Percentiles rank a stretch among this genome's conserved stretches.
Evolutionary conservation across 1,140 invertebrate genomes (phyloP).

Genomic region (Ostrea denselamellosa): DNA sequence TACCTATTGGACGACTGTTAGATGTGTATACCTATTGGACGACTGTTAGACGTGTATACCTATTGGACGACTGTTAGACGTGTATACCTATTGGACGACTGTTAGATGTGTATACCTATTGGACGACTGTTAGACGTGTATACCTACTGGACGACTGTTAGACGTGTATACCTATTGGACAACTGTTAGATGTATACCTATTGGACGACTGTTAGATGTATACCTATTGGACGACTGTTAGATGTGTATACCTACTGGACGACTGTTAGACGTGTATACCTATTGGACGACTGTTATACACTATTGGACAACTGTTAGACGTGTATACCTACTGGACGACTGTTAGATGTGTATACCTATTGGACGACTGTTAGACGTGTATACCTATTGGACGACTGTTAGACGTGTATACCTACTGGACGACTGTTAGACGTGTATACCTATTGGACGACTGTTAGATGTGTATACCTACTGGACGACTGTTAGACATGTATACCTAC

Average conservation of each 20-base stretch:
- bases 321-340: constrained; percentile 83
- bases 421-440: constrained; percentile 73
- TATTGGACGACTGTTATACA: too few species aligned
- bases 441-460: constrained; percentile 81
- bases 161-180: constrained; percentile 82
- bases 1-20: constrained; percentile 83
- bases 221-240: too few species aligned
- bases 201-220: too few species aligned
- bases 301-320: too few species aligned
- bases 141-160: constrained; percentile 83
- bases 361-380: constrained; percentile 65
- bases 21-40: constrained; percentile 82
- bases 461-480: constrained; percentile 83
- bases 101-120: constrained; percentile 80
- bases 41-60: constrained; percentile 77
- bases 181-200: constrained; percentile 80
- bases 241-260: constrained; percentile 82
- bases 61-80: constrained; percentile 80
- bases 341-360: constrained; percentile 81
- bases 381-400: constrained; percentile 83
- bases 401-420: constrained; percentile 82
- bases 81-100: constrained; percentile 83
- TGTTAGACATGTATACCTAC: constrained; percentile 80
- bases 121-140: constrained; percentile 68
- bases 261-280: constrained; percentile 77